These are phyloP conservation scores for Pyrocoelia pectoralis DNA, from an alignment of 2,888 invertebrate species.

Conservation along the genomic window DNA sequence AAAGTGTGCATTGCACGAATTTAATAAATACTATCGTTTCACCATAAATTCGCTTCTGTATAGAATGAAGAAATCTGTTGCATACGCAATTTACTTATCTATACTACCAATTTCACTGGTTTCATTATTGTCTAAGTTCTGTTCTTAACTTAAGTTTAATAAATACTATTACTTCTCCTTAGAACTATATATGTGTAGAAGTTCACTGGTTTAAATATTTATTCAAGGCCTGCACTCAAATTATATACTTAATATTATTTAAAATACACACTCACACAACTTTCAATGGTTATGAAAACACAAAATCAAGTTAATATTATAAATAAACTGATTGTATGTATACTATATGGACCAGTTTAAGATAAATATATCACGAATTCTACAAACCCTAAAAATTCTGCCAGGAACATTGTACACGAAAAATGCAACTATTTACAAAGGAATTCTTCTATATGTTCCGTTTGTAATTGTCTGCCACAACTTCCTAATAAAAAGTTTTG, in stretches of 20 bases:
- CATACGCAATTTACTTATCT: neutral
- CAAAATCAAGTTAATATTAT: neutral
- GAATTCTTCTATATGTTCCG: conserved; percentile 51
- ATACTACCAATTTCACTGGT: neutral
- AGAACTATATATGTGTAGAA: too few relatives aligned
- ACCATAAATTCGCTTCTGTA: neutral
- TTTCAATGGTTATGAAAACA: neutral
- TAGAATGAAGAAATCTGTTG: neutral
- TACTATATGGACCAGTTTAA: conserved; percentile 1
- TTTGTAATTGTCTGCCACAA: conserved; percentile 52
- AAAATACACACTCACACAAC: neutral
- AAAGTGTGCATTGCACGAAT: conserved; percentile 41
- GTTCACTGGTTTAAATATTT: too few relatives aligned
- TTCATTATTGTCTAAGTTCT: neutral
- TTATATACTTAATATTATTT: neutral
- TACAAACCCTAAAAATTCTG: conserved; percentile 16
- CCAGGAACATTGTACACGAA: conserved; percentile 23
- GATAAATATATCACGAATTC: conserved; percentile 21
- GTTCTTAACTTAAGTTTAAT: too few relatives aligned
- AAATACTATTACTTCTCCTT: too few relatives aligned
- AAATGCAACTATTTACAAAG: conserved; percentile 28
- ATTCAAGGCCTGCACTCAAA: neutral
- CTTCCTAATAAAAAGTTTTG: conserved; percentile 34
- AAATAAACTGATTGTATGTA: conserved; percentile 5
- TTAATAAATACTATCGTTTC: conserved; percentile 22